phyloP scores from a whole-genome alignment of 2,797 vertebrate genomes.

The Gallinago stenura region DNA sequence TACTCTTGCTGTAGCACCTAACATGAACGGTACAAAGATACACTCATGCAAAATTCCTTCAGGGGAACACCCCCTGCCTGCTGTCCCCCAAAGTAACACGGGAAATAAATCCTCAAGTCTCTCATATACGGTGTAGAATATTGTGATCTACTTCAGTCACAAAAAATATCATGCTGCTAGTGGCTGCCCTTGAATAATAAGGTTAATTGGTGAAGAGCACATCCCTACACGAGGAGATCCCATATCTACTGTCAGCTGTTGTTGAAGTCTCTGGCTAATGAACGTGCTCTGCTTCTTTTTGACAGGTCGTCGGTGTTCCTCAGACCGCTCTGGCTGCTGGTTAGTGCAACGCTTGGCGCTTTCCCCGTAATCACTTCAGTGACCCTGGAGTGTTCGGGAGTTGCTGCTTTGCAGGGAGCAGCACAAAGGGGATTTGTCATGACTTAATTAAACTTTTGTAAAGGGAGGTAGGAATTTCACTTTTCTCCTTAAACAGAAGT shows the following conservation, averaged over 20 bases:
- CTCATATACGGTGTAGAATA: background rate
- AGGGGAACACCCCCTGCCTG: background rate
- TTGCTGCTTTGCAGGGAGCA: background rate
- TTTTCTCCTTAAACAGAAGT: background rate
- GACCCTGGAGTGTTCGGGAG: background rate
- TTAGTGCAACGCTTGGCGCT: background rate
- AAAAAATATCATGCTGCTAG: background rate
- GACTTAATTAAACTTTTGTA: background rate
- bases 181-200: background rate
- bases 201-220: background rate
- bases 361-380: background rate
- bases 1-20: background rate
- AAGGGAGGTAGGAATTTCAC: background rate
- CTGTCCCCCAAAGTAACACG: background rate
- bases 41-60: background rate
- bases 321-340: background rate
- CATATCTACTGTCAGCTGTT: background rate
- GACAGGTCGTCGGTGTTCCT: background rate
- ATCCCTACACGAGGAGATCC: background rate
- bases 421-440: background rate
- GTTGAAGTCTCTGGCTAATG: slow-evolving; percentile 3
- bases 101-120: background rate
- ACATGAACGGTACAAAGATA: background rate
- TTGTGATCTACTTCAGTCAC: background rate
- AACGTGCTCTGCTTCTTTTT: background rate